A percentile compares a stretch with the other conserved stretches of the same genome.
Evolutionary conservation across 1,140 invertebrate genomes (phyloP).

Genomic region (Andricus grossulariae): DNA sequence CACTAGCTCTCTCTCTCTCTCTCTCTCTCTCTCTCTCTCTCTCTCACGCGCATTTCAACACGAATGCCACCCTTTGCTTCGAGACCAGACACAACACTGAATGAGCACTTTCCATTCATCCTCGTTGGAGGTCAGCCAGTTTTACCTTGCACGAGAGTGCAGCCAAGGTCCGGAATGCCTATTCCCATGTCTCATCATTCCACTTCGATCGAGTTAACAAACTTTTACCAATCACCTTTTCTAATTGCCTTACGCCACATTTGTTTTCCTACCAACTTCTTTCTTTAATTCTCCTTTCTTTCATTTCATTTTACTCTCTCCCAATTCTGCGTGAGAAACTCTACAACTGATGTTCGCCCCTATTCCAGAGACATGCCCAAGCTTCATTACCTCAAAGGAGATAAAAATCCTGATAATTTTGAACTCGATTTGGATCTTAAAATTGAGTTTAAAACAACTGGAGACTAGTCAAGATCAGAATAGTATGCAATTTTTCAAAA

Average conservation of each 20-base stretch:
- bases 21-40: slow-evolving; percentile 33
- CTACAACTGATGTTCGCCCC: too few relatives aligned
- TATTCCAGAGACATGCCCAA: too few relatives aligned
- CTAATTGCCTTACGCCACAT: neutral
- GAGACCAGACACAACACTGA: slow-evolving; percentile 56
- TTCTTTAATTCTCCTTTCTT: neutral
- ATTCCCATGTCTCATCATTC: slow-evolving; percentile 1
- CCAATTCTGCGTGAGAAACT: neutral
- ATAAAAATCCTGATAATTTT: too few relatives aligned
- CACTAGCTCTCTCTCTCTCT: slow-evolving; percentile 36
- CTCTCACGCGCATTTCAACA: slow-evolving; percentile 39
- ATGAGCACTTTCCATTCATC: slow-evolving; percentile 68
- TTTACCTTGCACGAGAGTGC: slow-evolving; percentile 57
- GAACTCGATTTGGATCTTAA: too few relatives aligned
- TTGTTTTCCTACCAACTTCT: neutral
- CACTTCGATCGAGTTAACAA: neutral
- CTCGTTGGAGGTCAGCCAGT: slow-evolving; percentile 69
- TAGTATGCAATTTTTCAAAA: too few relatives aligned
- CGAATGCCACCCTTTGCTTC: slow-evolving; percentile 41
- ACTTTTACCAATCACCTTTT: neutral
- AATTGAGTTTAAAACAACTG: too few relatives aligned
- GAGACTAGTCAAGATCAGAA: too few relatives aligned
- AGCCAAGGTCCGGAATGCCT: slow-evolving; percentile 35
- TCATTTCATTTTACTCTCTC: too few relatives aligned
- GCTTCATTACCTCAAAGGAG: too few relatives aligned